Conservation (phyloP, 2,797 vertebrate species). For the Leptodactylus fallax region DNA sequence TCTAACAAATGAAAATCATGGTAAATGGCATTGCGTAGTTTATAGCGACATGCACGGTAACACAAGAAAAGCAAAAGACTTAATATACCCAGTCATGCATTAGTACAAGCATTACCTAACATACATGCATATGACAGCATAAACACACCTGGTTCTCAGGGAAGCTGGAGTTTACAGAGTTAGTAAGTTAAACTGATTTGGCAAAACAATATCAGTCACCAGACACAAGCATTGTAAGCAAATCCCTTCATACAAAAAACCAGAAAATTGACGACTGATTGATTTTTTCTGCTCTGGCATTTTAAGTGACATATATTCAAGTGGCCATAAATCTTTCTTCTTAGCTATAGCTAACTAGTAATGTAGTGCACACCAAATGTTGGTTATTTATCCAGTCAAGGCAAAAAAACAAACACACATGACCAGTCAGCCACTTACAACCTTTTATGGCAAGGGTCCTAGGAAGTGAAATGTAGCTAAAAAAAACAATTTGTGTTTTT, state of each 20-base stretch:
- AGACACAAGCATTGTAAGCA: background rate
- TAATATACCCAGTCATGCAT: constrained; percentile 30
- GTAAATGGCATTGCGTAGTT: constrained; percentile 35
- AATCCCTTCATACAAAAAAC: background rate
- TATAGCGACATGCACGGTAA: constrained; percentile 66
- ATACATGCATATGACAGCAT: constrained; percentile 70
- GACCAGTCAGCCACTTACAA: background rate
- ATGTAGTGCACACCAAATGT: background rate
- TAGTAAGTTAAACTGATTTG: constrained; percentile 47
- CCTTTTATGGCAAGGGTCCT: background rate
- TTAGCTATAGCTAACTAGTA: background rate
- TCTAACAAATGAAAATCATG: constrained; percentile 63
- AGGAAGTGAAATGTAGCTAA: no score
- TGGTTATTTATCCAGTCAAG: background rate
- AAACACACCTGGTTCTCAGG: constrained; percentile 70
- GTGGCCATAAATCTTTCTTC: background rate
- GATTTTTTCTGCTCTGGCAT: background rate
- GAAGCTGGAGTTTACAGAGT: constrained; percentile 72
- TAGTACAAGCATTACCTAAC: constrained; percentile 51
- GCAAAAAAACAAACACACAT: background rate
- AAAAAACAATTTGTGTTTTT: no score
- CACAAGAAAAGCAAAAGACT: constrained; percentile 62
- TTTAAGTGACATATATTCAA: background rate
- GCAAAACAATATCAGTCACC: constrained; percentile 23
- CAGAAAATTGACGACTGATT: background rate